Percentiles rank a stretch among this genome's conserved stretches.
These are phyloP conservation scores for Tiphia femorata DNA, from an alignment of 2,888 invertebrate species.

Conservation along the genomic window DNA sequence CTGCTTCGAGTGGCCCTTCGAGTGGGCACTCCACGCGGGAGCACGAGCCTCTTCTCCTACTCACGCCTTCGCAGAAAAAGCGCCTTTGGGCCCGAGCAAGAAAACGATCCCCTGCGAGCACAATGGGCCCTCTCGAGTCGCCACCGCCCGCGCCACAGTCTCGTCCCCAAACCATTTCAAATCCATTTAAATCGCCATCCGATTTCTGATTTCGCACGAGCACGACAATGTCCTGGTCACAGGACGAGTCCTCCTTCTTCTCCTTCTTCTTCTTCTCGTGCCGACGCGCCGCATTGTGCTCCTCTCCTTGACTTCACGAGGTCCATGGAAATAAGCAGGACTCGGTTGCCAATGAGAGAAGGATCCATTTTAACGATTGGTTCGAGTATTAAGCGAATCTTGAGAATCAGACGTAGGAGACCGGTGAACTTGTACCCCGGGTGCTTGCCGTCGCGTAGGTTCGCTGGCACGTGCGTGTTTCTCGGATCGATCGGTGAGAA, in stretches of 20 bases:
- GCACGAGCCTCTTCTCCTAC: constrained; percentile 64
- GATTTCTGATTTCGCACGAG: constrained; percentile 51
- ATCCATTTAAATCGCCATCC: constrained; percentile 62
- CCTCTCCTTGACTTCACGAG: no score
- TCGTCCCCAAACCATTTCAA: constrained; percentile 47
- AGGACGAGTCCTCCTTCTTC: neutral
- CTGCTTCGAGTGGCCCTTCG: constrained; percentile 37
- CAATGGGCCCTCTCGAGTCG: constrained; percentile 23
- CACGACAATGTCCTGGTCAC: constrained; percentile 32
- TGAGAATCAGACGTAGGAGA: no score
- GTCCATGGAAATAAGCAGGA: no score
- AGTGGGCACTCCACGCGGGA: constrained; percentile 39
- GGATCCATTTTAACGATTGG: no score
- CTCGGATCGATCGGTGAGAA: no score
- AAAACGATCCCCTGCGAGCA: constrained; percentile 36
- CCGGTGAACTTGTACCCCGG: no score
- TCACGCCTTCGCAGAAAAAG: constrained; percentile 57
- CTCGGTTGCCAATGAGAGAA: no score
- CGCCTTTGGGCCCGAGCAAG: constrained; percentile 8
- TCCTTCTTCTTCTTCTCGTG: neutral
- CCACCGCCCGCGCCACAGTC: neutral
- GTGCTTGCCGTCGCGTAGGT: no score
- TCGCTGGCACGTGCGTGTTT: no score
- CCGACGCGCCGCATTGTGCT: neutral
- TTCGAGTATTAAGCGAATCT: no score